Conservation (phyloP, 2,113 vertebrate genomes). For the Trogon surrucura region DNA sequence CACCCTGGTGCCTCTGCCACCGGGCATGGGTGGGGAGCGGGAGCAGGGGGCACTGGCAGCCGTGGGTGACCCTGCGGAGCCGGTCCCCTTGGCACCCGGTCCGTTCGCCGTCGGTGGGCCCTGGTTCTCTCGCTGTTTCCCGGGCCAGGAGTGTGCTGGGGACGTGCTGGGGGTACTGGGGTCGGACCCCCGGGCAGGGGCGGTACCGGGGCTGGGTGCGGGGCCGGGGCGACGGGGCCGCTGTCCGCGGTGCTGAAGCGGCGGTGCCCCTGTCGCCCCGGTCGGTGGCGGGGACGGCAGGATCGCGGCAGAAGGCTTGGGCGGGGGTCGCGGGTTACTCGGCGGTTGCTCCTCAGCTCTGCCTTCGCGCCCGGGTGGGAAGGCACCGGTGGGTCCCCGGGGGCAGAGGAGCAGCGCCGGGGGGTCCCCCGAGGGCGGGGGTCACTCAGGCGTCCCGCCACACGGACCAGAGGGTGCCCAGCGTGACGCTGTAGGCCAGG, state of each 20-base stretch:
- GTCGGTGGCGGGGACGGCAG: background rate
- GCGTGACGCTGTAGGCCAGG: constrained; percentile 87
- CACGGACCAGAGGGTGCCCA: constrained; percentile 91
- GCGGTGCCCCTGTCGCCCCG: too few relatives aligned
- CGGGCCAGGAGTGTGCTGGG: background rate
- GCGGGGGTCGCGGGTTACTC: fast-evolving
- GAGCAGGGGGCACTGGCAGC: fast-evolving
- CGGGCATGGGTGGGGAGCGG: background rate
- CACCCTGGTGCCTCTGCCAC: background rate
- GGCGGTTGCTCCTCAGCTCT: background rate
- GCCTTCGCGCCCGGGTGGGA: too few relatives aligned
- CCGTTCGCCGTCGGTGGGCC: fast-evolving
- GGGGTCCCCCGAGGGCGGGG: fast-evolving
- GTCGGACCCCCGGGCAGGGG: background rate
- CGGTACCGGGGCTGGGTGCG: background rate
- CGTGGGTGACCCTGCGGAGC: fast-evolving
- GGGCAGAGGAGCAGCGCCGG: background rate
- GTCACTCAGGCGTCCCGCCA: constrained; percentile 86
- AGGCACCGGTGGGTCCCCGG: background rate
- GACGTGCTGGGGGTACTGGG: too few relatives aligned
- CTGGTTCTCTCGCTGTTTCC: background rate
- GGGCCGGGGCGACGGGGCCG: fast-evolving
- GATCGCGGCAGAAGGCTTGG: background rate
- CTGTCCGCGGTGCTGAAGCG: background rate
- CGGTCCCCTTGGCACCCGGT: fast-evolving